A percentile compares a stretch with the other conserved stretches of the same genome.
phyloP scores from a whole-genome alignment of 2,888 invertebrate species.

The Eupeodes luniger region DNA sequence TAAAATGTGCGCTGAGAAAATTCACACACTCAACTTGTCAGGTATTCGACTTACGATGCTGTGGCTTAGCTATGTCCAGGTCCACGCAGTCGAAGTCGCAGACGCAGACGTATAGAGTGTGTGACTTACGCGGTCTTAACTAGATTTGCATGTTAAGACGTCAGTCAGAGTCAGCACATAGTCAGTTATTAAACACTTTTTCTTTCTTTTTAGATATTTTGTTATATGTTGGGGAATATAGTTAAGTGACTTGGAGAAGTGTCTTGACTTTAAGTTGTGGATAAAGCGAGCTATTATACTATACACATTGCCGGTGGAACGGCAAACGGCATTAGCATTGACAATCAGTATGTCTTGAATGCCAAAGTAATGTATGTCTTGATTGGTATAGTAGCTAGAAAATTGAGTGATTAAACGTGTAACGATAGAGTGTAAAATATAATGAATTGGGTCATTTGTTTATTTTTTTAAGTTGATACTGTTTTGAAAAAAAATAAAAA shows the following conservation, averaged over 20 bases:
- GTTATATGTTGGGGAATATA: constrained; percentile 49
- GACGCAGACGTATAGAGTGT: constrained; percentile 36
- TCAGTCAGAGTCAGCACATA: constrained; percentile 54
- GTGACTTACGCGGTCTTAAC: constrained; percentile 71
- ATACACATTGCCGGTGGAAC: neutral
- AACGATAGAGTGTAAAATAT: constrained; percentile 32
- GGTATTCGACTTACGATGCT: no score
- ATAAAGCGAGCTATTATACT: no score
- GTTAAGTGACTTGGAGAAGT: constrained; percentile 42
- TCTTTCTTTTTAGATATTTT: constrained; percentile 48
- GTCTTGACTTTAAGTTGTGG: constrained; percentile 18
- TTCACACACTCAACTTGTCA: constrained; percentile 67
- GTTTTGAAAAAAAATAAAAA: constrained; percentile 15
- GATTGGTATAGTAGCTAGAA: constrained; percentile 66
- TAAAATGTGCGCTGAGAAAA: constrained; percentile 58
- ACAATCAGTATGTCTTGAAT: constrained; percentile 73
- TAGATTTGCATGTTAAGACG: constrained; percentile 73
- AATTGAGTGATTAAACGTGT: constrained; percentile 72
- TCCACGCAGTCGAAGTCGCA: neutral
- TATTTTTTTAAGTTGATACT: neutral
- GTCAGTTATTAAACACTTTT: constrained; percentile 68
- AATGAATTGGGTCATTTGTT: constrained; percentile 62
- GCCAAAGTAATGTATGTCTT: constrained; percentile 63
- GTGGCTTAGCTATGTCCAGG: neutral
- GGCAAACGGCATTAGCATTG: constrained; percentile 64